These are phyloP conservation scores for Parambassis ranga DNA, from an alignment of 2,797 vertebrate species.

Conservation along the genomic window DNA sequence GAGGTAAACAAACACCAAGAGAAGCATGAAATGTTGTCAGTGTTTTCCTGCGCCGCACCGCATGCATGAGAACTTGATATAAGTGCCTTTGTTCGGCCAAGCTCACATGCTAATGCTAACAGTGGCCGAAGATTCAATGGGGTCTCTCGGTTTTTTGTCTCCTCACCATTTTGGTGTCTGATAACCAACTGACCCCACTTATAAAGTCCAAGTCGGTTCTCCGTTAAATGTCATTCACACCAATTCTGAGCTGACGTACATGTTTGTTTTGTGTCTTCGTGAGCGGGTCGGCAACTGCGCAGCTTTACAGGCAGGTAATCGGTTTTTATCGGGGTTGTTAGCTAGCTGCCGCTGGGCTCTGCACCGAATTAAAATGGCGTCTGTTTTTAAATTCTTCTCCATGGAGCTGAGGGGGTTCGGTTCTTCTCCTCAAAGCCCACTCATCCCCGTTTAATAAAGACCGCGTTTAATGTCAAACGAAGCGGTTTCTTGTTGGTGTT, in stretches of 20 bases:
- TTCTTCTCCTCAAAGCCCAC: fast-evolving
- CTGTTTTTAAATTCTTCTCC: conserved; percentile 38
- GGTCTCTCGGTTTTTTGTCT: conserved; percentile 43
- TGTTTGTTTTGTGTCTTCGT: not conserved
- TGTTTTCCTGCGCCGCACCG: fast-evolving
- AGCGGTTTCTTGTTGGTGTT: not conserved
- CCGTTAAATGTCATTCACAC: fast-evolving
- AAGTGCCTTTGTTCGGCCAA: conserved; percentile 37
- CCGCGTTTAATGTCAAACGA: too few species aligned
- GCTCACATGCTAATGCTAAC: conserved; percentile 57
- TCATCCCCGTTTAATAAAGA: fast-evolving
- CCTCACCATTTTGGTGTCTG: conserved; percentile 61
- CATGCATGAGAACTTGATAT: fast-evolving
- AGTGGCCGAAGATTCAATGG: conserved; percentile 22
- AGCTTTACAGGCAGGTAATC: not conserved
- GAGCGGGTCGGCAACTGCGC: not conserved
- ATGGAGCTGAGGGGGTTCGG: not conserved
- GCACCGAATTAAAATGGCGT: conserved; percentile 74
- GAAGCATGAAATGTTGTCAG: fast-evolving
- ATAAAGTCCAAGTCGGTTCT: fast-evolving
- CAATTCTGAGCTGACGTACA: fast-evolving
- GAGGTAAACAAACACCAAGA: fast-evolving
- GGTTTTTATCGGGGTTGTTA: conserved; percentile 1
- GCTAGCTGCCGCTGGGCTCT: conserved; percentile 8
- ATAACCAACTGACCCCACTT: not conserved